Evolutionary conservation across 2,113 vertebrate genomes (phyloP).

Genomic region (Hystrix brachyura): DNA sequence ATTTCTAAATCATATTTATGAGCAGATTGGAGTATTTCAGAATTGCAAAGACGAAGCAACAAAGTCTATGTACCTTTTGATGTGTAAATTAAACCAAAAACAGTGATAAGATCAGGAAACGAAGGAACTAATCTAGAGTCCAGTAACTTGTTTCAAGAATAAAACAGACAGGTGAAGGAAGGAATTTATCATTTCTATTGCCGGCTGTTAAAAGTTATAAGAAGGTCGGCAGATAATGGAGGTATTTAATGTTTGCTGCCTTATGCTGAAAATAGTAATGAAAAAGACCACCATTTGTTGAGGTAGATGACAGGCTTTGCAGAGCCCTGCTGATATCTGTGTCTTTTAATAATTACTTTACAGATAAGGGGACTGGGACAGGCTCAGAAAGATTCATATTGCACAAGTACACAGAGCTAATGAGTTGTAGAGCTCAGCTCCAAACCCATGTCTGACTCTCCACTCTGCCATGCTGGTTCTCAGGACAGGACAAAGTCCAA

Average conservation of each 20-base stretch:
- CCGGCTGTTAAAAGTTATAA: neutral
- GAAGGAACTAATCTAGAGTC: neutral
- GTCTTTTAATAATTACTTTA: neutral
- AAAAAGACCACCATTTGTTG: neutral
- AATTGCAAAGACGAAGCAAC: neutral
- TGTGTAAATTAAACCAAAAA: neutral
- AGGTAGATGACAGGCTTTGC: neutral
- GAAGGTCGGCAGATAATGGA: neutral
- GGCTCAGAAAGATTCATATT: neutral
- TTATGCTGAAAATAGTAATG: neutral
- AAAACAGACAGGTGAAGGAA: neutral
- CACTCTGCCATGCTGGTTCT: neutral
- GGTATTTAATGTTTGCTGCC: neutral
- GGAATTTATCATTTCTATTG: neutral
- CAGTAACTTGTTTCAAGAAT: constrained; percentile 16
- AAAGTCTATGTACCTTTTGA: neutral
- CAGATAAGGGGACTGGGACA: neutral
- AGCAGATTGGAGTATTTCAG: neutral
- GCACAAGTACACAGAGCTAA: neutral
- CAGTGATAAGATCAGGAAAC: neutral
- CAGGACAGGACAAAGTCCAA: neutral
- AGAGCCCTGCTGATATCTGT: neutral
- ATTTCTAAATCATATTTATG: neutral
- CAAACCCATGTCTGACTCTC: neutral
- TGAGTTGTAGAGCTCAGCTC: too few species aligned